phyloP scores from a whole-genome alignment of 92 coral and sea anemone genomes.

The Parazoanthus darwini region DNA sequence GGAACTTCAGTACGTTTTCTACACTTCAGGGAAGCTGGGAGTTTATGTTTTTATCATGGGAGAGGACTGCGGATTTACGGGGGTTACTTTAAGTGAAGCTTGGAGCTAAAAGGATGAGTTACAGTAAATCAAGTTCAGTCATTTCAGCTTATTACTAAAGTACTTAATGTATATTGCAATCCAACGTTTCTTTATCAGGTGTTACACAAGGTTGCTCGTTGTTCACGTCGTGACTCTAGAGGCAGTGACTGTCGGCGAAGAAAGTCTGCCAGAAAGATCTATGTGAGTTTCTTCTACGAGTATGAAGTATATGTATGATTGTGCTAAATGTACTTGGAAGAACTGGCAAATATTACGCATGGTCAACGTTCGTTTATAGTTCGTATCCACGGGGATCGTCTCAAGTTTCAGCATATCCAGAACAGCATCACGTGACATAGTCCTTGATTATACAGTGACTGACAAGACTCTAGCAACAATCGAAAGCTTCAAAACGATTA shows the following conservation, averaged over 20 bases:
- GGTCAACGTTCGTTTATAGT: too few relatives aligned
- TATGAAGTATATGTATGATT: neutral
- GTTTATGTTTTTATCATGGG: too few relatives aligned
- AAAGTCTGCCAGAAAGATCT: constrained; percentile 10
- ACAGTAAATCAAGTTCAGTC: neutral
- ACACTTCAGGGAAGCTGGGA: too few relatives aligned
- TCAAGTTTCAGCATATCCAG: too few relatives aligned
- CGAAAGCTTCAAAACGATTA: too few relatives aligned
- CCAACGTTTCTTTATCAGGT: neutral
- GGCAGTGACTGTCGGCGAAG: constrained; percentile 29
- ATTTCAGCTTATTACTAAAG: neutral
- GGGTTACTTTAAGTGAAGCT: neutral
- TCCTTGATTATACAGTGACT: too few relatives aligned
- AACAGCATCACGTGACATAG: too few relatives aligned
- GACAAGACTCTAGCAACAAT: too few relatives aligned
- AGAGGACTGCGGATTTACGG: too few relatives aligned
- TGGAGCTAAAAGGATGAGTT: neutral
- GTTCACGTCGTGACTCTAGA: constrained; percentile 35
- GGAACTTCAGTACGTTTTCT: too few relatives aligned
- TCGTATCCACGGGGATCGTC: too few relatives aligned
- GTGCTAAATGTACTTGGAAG: neutral
- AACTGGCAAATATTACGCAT: neutral
- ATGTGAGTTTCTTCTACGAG: neutral
- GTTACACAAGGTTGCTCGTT: constrained; percentile 33
- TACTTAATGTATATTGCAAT: neutral